Conservation (phyloP, 2,888 invertebrate species). For the Trichogramma dendrolimi region DNA sequence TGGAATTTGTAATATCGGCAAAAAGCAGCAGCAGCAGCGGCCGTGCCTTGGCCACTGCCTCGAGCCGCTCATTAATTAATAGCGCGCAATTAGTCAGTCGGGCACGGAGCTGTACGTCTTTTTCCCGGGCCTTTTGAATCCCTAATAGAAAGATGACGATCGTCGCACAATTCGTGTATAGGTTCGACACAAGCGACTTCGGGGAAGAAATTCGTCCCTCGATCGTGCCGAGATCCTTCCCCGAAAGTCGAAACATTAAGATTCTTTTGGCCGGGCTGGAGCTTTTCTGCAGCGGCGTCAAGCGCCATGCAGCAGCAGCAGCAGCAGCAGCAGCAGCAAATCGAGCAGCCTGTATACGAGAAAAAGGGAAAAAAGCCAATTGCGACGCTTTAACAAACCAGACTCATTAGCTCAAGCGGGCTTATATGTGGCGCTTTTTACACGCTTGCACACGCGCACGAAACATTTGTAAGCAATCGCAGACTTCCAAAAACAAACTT, state of each 20-base stretch:
- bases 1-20: too few relatives aligned
- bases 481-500: constrained; percentile 38
- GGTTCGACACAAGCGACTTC: constrained; percentile 5
- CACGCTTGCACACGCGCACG: constrained; percentile 42
- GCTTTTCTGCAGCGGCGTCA: constrained; percentile 17
- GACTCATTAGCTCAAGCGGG: constrained; percentile 48
- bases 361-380: constrained; percentile 35
- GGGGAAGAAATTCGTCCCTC: constrained; percentile 12
- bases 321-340: constrained; percentile 4
- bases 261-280: constrained; percentile 32
- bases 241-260: constrained; percentile 38
- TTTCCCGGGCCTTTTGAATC: too few relatives aligned
- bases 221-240: constrained; percentile 29
- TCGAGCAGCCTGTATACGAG: constrained; percentile 23
- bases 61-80: too few relatives aligned
- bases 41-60: too few relatives aligned
- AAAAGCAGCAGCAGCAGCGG: too few relatives aligned
- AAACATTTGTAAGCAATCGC: constrained; percentile 52
- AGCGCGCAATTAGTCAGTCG: too few relatives aligned
- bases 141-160: constrained; percentile 19
- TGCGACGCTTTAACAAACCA: constrained; percentile 49
- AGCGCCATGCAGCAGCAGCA: neutral
- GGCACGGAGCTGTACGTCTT: too few relatives aligned
- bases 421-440: constrained; percentile 31
- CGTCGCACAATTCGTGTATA: too few relatives aligned